Evolutionary conservation across 2,888 invertebrate species (phyloP), one percentile per base, ranked within the genome.

Genomic region (Rhingia rostrata): DNA sequence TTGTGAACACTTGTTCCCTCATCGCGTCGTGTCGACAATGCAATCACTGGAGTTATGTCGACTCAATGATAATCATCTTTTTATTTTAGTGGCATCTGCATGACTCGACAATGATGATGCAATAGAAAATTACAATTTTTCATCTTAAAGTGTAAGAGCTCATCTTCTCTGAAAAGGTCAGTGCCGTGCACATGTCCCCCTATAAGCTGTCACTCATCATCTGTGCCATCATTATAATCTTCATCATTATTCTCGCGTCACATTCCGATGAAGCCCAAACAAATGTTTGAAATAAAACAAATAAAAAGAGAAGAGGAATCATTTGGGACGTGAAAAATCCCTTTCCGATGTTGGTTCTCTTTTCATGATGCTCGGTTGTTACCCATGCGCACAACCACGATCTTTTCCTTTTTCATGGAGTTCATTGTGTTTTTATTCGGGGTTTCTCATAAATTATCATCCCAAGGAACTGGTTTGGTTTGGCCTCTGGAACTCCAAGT

Each of bases 381-480:
- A 12, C n/a, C 14, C 54, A 12, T 45, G 45, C 51, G 4, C 14
- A 37, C 56, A 37, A 22, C 4, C 56, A 56, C 37, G 37, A 37
- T 56, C 37, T 39, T 37, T 6, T 54, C 54, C 45, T 4, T 39
- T 12, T 37, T 12, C 12, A 53, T 54, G 33, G 54, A n/a, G 53
- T 33, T 33, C 53, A 56, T 56, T 37, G 37, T 4, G 33, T 35
- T 54, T 35, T 12, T 10, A 7, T n/a, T 54, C n/a, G 33, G 9
- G 39, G 37, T 30, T 37, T 56, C 22, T 56, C 14, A 14, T 37
- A 35, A 56, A 37, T 22, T 5, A 37, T 10, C 30, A 49, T 30
- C 10, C 9, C 14, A 7, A 37, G 56, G 37, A 56, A 56, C 56
- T 37, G 56, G 56, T 56, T 56, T 56, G 56, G 56, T 22, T 6